A percentile compares a stretch with the other conserved stretches of the same genome.
phyloP scores from a whole-genome alignment of 2,888 invertebrate species.

The Timandra comae region DNA sequence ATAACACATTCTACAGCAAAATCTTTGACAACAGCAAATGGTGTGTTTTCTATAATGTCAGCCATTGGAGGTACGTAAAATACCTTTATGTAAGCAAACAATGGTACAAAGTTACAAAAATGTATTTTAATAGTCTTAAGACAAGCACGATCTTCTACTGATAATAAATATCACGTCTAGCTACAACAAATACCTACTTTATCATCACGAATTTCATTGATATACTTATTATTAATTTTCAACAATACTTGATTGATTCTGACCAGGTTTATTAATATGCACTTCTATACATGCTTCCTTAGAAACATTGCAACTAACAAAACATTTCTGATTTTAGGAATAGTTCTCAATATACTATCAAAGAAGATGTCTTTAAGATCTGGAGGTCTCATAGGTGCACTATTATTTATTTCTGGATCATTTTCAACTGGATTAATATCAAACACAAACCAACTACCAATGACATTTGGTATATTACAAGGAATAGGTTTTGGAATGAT shows the following conservation, averaged over 20 bases:
- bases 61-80: conserved; percentile 60
- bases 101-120: no score
- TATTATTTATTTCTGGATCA: conserved; percentile 69
- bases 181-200: no score
- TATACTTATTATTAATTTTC: no score
- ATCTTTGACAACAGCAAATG: conserved; percentile 61
- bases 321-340: conserved; percentile 65
- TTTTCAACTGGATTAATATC: conserved; percentile 71
- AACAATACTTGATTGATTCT: no score
- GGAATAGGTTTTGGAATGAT: conserved; percentile 80
- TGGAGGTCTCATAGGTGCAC: conserved; percentile 76
- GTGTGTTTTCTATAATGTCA: conserved; percentile 62
- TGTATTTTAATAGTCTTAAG: no score
- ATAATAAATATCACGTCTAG: no score
- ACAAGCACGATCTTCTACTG: no score
- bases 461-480: conserved; percentile 76
- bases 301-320: no score
- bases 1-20: conserved; percentile 58
- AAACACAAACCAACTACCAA: conserved; percentile 72
- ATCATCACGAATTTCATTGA: no score
- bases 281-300: no score
- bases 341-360: conserved; percentile 74
- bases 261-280: no score
- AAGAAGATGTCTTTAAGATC: conserved; percentile 70
- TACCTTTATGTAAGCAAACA: no score